Evolutionary conservation across 2,797 vertebrate genomes (phyloP), one percentile per base, ranked within the genome.

Genomic region (Macropus fuliginosus): DNA sequence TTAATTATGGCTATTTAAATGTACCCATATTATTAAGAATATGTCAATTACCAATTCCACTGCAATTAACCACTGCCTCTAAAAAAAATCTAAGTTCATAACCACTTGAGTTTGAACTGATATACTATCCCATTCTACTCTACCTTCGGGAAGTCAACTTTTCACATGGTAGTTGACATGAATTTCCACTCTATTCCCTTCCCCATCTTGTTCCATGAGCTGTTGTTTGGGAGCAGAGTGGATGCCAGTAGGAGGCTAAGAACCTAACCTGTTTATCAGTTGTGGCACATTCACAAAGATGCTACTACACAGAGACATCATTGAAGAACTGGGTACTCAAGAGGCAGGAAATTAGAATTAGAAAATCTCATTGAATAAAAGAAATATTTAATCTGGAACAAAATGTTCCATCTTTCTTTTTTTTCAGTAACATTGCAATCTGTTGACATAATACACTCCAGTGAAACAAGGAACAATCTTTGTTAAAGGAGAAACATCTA

Each of bases 391-490:
- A 97, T 95, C 96, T 96, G 97, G 95, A 96, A 96, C 93, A 97
- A 98, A 97, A 98, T 31, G 92, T 50, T 91, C 98, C 96, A 92
- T 12, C 94, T 94, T 96, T 12, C 94, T 94, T 96, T 21, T 94
- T 98, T 96, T 96, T 94, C 50, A 50, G 52, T 91, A 97, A 96
- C 93, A 92, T 94, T 94, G 97, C 95, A 93, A 89, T 95, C 96
- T 98, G 96, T 96, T 96, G 97, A 97, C 97, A 81, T 95, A 94
- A 87, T 52, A 92, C 96, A 96, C 95, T 74, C 96, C 91, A 91
- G 95, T 97, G 97, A 98, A 98, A 98, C 95, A 97, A 97, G 97
- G 93, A 94, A 97, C 87, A 59, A 92, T 95, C 97, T 94, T 81
- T 92, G 97, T 97, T 59, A 91, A 91, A 62, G 96, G 95, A 96